phyloP scores from a whole-genome alignment of 2,797 vertebrate genomes.

The Percopsis omiscomaycus region DNA sequence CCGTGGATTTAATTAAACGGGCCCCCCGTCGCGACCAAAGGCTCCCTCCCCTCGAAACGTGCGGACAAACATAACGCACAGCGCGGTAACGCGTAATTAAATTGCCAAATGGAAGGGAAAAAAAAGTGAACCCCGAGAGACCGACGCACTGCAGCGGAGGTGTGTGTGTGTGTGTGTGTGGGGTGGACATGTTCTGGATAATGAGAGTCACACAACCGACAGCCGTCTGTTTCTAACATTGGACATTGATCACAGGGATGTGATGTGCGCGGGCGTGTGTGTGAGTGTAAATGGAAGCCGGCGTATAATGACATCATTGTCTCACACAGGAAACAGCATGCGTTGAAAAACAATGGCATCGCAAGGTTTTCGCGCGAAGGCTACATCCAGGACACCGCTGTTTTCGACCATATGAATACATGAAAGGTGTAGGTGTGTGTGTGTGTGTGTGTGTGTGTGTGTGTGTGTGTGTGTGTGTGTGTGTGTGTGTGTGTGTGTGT shows the following conservation, averaged over 20 bases:
- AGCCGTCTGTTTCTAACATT: neutral
- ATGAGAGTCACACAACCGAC: neutral
- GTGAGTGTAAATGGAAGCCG: neutral
- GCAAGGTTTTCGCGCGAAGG: no score
- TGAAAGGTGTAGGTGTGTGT: neutral
- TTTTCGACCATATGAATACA: neutral
- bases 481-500: constrained; percentile 16
- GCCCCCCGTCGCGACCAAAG: constrained; percentile 25
- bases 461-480: constrained; percentile 2
- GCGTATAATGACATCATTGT: neutral
- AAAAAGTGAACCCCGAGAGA: neutral
- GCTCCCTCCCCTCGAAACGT: neutral
- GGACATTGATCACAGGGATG: neutral
- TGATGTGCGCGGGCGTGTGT: neutral
- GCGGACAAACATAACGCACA: neutral
- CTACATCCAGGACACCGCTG: neutral
- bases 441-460: constrained; percentile 20
- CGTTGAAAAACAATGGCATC: neutral
- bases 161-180: neutral
- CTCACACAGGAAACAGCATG: neutral
- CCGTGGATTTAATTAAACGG: constrained; percentile 30
- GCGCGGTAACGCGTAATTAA: constrained; percentile 1
- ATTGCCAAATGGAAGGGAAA: neutral
- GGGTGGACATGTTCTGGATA: neutral
- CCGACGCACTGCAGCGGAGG: neutral